phyloP scores from a whole-genome alignment of 2,888 invertebrate genomes.

The Diarsia rubi region DNA sequence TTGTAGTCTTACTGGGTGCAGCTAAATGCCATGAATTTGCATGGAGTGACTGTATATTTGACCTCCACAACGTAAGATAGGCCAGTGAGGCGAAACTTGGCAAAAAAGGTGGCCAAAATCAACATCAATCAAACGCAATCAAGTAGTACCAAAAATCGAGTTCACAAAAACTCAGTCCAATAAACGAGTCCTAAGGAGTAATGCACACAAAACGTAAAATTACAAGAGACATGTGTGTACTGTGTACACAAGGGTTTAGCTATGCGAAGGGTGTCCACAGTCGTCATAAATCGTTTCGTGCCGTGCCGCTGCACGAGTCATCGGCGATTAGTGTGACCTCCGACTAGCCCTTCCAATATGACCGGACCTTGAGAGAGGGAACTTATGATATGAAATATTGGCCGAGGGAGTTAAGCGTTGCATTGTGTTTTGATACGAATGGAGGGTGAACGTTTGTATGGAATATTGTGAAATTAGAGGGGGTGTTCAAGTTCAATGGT shows the following conservation, averaged over 20 bases:
- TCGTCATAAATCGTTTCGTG: conserved; percentile 78
- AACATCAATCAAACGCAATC: not conserved
- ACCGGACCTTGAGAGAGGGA: conserved; percentile 44
- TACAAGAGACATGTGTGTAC: conserved; percentile 65
- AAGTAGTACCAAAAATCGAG: conserved; percentile 7
- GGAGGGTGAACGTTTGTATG: conserved; percentile 11
- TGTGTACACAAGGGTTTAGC: conserved; percentile 69
- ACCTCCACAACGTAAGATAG: not conserved
- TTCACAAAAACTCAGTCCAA: conserved; percentile 27
- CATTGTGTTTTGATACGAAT: conserved; percentile 49
- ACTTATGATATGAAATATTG: conserved; percentile 56
- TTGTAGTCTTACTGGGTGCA: not conserved
- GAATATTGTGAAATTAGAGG: conserved; percentile 5
- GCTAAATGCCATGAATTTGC: not conserved
- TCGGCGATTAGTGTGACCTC: conserved; percentile 74
- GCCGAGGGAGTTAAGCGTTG: conserved; percentile 27
- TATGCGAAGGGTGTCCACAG: conserved; percentile 74
- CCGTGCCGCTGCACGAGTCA: conserved; percentile 72
- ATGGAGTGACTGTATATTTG: not conserved
- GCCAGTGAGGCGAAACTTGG: not conserved
- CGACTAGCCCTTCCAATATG: conserved; percentile 68
- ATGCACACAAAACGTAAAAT: conserved; percentile 57
- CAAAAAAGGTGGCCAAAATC: not conserved
- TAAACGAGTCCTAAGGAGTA: conserved; percentile 30
- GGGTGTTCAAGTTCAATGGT: no score